phyloP scores from a whole-genome alignment of 2,888 invertebrate genomes.

The Pyrrhia umbra region DNA sequence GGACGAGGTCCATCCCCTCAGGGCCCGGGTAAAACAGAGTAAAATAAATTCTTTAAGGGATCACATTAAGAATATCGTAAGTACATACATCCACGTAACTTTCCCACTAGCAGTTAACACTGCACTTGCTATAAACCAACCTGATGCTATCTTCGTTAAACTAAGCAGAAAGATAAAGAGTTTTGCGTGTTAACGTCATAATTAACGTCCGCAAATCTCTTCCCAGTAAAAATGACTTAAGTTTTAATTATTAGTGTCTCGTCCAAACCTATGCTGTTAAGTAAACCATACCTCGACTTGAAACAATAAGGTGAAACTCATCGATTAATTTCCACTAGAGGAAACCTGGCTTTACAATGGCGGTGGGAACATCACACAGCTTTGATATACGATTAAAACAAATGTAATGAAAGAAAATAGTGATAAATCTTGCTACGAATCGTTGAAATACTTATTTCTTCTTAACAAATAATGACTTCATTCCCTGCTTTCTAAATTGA shows the following conservation, averaged over 20 bases:
- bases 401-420: constrained; percentile 37
- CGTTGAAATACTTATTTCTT: constrained; percentile 1
- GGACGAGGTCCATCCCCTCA: no score
- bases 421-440: constrained; percentile 5
- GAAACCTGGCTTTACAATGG: constrained; percentile 75
- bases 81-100: no score
- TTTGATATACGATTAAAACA: constrained; percentile 49
- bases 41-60: no score
- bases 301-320: constrained; percentile 84
- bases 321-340: constrained; percentile 73
- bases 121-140: constrained; percentile 6
- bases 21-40: no score
- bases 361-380: constrained; percentile 68
- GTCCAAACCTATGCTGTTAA: constrained; percentile 37
- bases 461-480: constrained; percentile 27
- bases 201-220: constrained; percentile 16
- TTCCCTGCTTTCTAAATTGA: constrained; percentile 37
- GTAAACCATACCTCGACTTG: constrained; percentile 59
- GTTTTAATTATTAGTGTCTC: constrained; percentile 29
- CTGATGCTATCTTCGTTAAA: constrained; percentile 40
- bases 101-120: constrained; percentile 1
- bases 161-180: constrained; percentile 49
- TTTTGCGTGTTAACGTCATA: constrained; percentile 18
- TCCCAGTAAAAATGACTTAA: constrained; percentile 29
- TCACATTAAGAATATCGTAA: no score